These are phyloP conservation scores for Sardina pilchardus DNA, from an alignment of 2,113 vertebrate genomes.

Conservation along the genomic window DNA sequence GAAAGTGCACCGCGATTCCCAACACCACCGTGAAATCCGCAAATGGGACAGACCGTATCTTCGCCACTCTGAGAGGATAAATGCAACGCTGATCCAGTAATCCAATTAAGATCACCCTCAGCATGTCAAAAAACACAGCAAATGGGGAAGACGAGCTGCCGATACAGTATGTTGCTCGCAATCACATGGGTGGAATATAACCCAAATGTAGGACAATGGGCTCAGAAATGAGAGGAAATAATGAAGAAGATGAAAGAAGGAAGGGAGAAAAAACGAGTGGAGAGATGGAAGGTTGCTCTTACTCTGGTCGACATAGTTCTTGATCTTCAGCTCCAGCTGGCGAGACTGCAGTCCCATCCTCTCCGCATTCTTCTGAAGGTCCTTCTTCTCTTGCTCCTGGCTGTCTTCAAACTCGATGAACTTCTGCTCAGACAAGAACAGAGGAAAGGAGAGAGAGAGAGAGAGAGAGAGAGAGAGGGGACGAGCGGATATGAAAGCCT, in stretches of 20 bases:
- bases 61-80: conserved; percentile 52
- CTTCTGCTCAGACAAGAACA: conserved; percentile 72
- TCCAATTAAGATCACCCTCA: conserved; percentile 55
- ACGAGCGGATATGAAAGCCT: not conserved
- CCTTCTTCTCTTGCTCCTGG: conserved; percentile 96
- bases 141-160: not conserved
- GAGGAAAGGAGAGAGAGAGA: conserved; percentile 23
- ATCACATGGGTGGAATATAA: not conserved
- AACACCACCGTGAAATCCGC: conserved; percentile 50
- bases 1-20: conserved; percentile 16
- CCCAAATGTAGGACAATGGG: not conserved
- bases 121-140: conserved; percentile 32
- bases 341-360: conserved; percentile 88
- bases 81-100: conserved; percentile 63
- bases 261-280: too few species aligned
- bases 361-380: conserved; percentile 88
- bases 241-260: not conserved
- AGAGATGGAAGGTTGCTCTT: conserved; percentile 52
- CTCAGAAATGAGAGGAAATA: not conserved
- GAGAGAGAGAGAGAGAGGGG: conserved; percentile 12
- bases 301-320: conserved; percentile 95
- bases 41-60: conserved; percentile 49
- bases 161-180: not conserved
- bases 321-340: conserved; percentile 93
- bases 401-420: conserved; percentile 98